Evolutionary conservation across 2,113 vertebrate genomes (phyloP), one percentile per base, ranked within the genome.

Genomic region (Seriola dumerili): DNA sequence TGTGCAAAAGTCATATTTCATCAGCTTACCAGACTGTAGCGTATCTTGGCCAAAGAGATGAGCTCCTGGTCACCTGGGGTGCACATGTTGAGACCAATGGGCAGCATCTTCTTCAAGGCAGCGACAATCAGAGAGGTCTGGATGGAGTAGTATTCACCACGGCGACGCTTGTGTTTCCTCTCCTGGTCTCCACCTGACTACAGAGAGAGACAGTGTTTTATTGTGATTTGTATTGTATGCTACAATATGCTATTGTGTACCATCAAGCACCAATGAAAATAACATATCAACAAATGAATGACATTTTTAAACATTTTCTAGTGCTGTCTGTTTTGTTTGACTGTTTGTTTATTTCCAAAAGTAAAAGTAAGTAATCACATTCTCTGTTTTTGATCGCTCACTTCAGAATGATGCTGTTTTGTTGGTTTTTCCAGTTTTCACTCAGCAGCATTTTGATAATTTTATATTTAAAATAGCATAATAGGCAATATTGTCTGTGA

Each of bases 31-130:
- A 95, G 94, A 91, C 95, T 94, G 77, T 99, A 99, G 88, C 98
- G 96, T 6, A 91, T 95, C 91, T 99, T 99, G 71, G 97, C 98
- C 16, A 99, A 90, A 36, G 97, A 97, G 83, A 99, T 97, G 79
- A 99, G 97, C 92, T 99, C 97, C 95, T 99, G 98, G 90, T 99
- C 98, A 54, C 98, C 98, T 0, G 98, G 96, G 0, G 97, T 98
- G 91, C 98, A 99, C 98, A 99, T 98, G 91, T 99, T 99, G 91
- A 99, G 93, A 68, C 98, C 98, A 74, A 99, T 98, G 76, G 98
- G 98, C 89, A 99, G 95, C 97, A 99, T 95, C 91, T 99, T 99
- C 95, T 99, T 99, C 93, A 99, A 95, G 1, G 97, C 96, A 17
- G 98, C 97, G 67, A 99, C 96, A 44, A 99, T 99, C 89, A 99